These are phyloP conservation scores for Bombus waltoni DNA, from an alignment of 1,140 invertebrate species.

Conservation along the genomic window DNA sequence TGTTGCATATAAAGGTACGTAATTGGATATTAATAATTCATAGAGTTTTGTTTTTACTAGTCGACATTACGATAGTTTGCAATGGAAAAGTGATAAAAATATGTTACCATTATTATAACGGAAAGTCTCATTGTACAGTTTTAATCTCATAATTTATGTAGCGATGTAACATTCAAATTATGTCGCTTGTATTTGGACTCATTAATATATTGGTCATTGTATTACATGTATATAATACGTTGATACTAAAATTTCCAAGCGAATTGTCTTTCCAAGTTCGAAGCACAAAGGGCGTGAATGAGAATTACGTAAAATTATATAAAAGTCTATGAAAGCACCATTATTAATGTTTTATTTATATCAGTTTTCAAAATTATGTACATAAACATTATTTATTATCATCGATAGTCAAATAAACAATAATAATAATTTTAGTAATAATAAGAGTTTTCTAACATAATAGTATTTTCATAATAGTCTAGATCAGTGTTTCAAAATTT, in stretches of 20 bases:
- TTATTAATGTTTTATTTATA: conserved; percentile 79
- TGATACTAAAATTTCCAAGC: conserved; percentile 32
- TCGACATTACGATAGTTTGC: conserved; percentile 19
- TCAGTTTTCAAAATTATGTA: conserved; percentile 76
- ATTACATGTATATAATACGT: conserved; percentile 34
- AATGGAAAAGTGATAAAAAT: conserved; percentile 32
- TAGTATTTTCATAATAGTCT: conserved; percentile 65
- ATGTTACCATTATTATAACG: conserved; percentile 24
- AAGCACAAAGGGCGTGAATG: conserved; percentile 43
- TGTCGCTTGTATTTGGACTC: conserved; percentile 29
- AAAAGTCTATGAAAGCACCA: conserved; percentile 75
- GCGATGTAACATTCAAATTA: neutral
- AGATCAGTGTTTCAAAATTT: conserved; percentile 49
- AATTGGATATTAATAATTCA: conserved; percentile 38
- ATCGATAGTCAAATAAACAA: conserved; percentile 75
- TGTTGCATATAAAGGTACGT: conserved; percentile 19
- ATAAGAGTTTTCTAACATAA: conserved; percentile 71
- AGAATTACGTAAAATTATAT: conserved; percentile 48
- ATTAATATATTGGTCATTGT: neutral
- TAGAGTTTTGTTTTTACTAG: conserved; percentile 25
- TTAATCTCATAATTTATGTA: conserved; percentile 10
- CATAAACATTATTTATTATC: conserved; percentile 73
- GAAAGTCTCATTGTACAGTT: neutral
- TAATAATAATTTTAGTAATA: conserved; percentile 71
- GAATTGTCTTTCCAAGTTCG: conserved; percentile 3